Evolutionary conservation across 2,113 vertebrate species (phyloP), one percentile per base, ranked within the genome.

Genomic region (Rhegmatorhina hoffmannsi): DNA sequence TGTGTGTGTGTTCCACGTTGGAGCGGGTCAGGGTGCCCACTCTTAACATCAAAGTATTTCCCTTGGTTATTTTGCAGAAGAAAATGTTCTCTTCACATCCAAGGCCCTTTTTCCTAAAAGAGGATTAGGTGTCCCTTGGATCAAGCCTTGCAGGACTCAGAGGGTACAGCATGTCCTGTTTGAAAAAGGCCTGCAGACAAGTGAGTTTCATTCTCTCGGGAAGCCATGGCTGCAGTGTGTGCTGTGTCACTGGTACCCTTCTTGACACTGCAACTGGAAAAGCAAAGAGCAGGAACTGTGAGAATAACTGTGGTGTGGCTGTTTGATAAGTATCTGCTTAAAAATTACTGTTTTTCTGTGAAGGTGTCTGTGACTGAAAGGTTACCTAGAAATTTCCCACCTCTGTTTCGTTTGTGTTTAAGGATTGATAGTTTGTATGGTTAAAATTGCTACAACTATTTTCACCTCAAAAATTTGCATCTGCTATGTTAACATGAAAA

Each of bases 401-500:
- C 21, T 77, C 47, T 33, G 29, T 23, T 88, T 81, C 69, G n/a
- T 77, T 80, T 90, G 28, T 74, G 40, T 89, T 87, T 47, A 58
- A 90, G 50, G 36, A 58, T 44, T 62, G 50, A 11, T 75, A 43
- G 77, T 83, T 92, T 70, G 29, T 59, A 10, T 38, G 43, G 47
- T 44, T 75, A 40, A 49, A 84, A 44, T 77, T 31, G 13, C 56
- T 56, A n/a, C 76, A 89, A 52, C 52, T 79, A 5, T 91, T 87
- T 89, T 64, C 77, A 89, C 58, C 53, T 89, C 87, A 49, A n/a
- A 80, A 56, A 66, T 94, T 94, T 94, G 62, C 58, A 87, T 92
- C 84, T 92, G 49, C 62, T 89, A 0, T 70, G 55, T 60, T 94
- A 91, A 91, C 56, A 56, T 63, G 92, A 89, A 82, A 87, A 91